Evolutionary conservation across 2,888 invertebrate genomes (phyloP).

Genomic region (Polydrusus pterygomalis): DNA sequence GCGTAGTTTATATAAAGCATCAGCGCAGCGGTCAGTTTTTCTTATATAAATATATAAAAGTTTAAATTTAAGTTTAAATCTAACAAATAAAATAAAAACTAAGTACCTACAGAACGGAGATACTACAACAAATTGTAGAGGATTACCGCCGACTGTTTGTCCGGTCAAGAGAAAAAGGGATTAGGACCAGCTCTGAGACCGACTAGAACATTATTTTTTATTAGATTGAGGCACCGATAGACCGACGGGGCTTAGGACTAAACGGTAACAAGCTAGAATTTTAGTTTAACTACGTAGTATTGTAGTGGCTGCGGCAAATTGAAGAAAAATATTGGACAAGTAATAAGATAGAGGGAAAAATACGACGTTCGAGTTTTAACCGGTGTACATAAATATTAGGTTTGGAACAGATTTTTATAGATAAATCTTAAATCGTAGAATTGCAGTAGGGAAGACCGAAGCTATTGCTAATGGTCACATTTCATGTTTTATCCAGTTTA

Average conservation of each 20-base stretch:
- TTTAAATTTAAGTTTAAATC: not conserved
- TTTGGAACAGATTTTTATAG: too few relatives aligned
- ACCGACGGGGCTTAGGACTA: slow-evolving; percentile 20
- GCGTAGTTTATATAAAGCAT: too few relatives aligned
- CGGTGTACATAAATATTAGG: too few relatives aligned
- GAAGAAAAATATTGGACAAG: not conserved
- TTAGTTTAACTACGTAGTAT: slow-evolving; percentile 11
- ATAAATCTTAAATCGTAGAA: too few relatives aligned
- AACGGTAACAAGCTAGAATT: slow-evolving; percentile 38
- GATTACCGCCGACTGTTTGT: slow-evolving; percentile 30
- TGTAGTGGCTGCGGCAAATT: not conserved
- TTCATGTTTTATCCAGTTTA: too few relatives aligned
- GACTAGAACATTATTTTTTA: slow-evolving; percentile 49
- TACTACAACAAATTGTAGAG: slow-evolving; percentile 38
- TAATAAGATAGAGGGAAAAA: not conserved
- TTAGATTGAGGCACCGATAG: slow-evolving; percentile 40
- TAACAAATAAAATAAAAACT: not conserved
- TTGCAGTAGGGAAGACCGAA: too few relatives aligned
- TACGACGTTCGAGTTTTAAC: too few relatives aligned
- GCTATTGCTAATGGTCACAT: too few relatives aligned
- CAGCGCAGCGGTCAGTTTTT: too few relatives aligned
- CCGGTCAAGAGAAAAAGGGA: slow-evolving; percentile 39
- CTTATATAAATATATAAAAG: not conserved
- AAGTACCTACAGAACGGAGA: slow-evolving; percentile 5
- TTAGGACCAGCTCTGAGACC: slow-evolving; percentile 34